Percentiles rank a stretch among this genome's conserved stretches.
These are phyloP conservation scores for Coregonus suidteri DNA, from an alignment of 2,797 vertebrate genomes.

Conservation along the genomic window DNA sequence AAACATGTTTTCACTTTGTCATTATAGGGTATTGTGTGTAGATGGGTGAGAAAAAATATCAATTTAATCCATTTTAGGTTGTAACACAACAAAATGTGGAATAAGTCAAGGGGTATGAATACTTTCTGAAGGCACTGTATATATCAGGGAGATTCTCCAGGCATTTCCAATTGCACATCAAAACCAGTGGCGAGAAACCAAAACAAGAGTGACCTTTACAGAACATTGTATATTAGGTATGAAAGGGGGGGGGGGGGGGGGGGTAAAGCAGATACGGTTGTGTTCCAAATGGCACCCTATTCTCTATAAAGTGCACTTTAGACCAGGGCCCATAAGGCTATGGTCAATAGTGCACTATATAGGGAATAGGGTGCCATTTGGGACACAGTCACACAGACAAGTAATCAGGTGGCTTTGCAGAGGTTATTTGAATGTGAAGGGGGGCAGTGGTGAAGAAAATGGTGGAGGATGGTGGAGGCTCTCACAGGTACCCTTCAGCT, in stretches of 20 bases:
- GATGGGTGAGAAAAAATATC: too few species aligned
- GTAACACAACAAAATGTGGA: too few species aligned
- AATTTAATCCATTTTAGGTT: too few species aligned
- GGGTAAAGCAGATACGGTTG: constrained; percentile 6
- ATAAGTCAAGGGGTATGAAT: too few species aligned
- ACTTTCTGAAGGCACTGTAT: constrained; percentile 32
- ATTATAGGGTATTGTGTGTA: too few species aligned
- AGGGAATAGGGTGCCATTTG: background rate
- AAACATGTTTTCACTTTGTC: too few species aligned
- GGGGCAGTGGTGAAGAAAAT: constrained; percentile 28
- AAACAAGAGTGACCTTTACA: constrained; percentile 82
- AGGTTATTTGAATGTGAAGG: constrained; percentile 71
- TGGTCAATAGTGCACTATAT: too few species aligned
- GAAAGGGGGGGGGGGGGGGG: constrained; percentile 66
- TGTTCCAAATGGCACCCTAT: too few species aligned
- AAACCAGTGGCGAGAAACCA: constrained; percentile 74
- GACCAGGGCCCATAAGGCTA: background rate
- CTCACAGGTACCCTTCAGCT: constrained; percentile 28
- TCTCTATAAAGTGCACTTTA: background rate
- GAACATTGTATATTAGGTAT: constrained; percentile 79
- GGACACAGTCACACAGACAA: constrained; percentile 51
- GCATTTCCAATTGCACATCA: constrained; percentile 74
- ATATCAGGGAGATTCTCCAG: constrained; percentile 52
- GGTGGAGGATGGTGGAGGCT: constrained; percentile 36
- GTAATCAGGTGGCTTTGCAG: constrained; percentile 59